Percentiles rank a stretch among this genome's conserved stretches.
Conservation (phyloP, 2,113 vertebrate genomes). For the Brienomyrus brachyistius region DNA sequence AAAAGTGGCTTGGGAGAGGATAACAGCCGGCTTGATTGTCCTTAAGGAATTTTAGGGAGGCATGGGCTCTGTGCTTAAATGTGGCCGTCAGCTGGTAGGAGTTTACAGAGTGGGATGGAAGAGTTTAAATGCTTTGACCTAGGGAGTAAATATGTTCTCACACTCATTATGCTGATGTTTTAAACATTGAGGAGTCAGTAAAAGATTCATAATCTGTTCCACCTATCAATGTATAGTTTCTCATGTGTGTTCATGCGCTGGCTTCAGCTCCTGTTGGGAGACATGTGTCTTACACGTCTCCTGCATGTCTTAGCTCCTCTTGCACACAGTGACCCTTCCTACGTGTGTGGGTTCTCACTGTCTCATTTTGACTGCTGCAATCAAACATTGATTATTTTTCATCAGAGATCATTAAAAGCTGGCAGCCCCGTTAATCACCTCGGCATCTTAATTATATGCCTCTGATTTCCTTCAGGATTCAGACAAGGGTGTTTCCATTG, state of each 20-base stretch:
- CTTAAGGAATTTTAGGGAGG: neutral
- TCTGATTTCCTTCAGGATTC: neutral
- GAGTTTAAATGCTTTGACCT: neutral
- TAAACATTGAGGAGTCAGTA: neutral
- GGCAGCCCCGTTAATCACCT: slow-evolving; percentile 5
- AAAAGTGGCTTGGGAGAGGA: neutral
- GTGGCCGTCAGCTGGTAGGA: neutral
- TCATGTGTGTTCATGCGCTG: neutral
- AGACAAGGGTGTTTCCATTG: neutral
- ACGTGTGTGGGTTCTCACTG: neutral
- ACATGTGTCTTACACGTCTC: neutral
- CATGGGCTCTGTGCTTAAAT: neutral
- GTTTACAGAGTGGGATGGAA: neutral
- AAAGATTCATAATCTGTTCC: neutral
- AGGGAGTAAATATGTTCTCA: slow-evolving; percentile 17
- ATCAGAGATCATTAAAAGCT: neutral
- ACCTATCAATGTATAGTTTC: neutral
- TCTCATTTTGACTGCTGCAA: neutral
- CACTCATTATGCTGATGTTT: slow-evolving; percentile 28
- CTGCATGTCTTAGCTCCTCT: neutral
- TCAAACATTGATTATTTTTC: slow-evolving; percentile 13
- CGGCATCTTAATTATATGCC: neutral
- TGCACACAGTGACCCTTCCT: neutral
- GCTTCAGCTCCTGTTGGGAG: neutral
- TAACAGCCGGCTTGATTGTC: neutral